phyloP scores from a whole-genome alignment of 2,888 invertebrate species.

The Mechanitis mazaeus region DNA sequence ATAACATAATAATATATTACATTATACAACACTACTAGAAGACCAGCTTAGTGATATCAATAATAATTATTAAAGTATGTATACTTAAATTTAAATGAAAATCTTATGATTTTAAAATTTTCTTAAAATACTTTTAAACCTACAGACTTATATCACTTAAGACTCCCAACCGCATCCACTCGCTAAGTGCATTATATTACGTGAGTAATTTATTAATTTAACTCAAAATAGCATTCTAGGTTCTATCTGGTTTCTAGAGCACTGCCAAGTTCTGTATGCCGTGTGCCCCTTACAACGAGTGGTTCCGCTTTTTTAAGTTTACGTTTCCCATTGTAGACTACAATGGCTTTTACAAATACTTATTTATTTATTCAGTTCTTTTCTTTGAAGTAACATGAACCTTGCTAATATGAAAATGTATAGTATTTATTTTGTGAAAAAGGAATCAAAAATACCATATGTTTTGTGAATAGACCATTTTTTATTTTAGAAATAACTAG shows the following conservation, averaged over 20 bases:
- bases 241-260: slow-evolving; percentile 26
- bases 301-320: slow-evolving; percentile 26
- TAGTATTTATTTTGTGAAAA: slow-evolving; percentile 9
- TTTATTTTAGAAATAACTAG: too few relatives aligned
- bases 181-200: slow-evolving; percentile 19
- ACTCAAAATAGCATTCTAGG: slow-evolving; percentile 26
- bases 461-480: slow-evolving; percentile 5
- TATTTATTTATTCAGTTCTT: slow-evolving; percentile 27
- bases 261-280: slow-evolving; percentile 27
- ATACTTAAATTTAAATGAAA: too few relatives aligned
- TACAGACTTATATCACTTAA: slow-evolving; percentile 2
- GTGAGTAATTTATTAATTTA: slow-evolving; percentile 26
- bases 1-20: too few relatives aligned
- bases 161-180: slow-evolving; percentile 14
- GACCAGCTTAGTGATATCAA: too few relatives aligned
- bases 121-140: too few relatives aligned
- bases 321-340: slow-evolving; percentile 25
- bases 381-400: slow-evolving; percentile 23
- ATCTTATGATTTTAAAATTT: too few relatives aligned
- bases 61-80: too few relatives aligned
- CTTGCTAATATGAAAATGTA: slow-evolving; percentile 22
- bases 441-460: background rate
- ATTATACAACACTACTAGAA: too few relatives aligned
- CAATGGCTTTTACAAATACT: slow-evolving; percentile 26
- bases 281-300: slow-evolving; percentile 23